Evolutionary conservation across 2,888 invertebrate species (phyloP), one percentile per base, ranked within the genome.

Genomic region (Cabera pusaria): DNA sequence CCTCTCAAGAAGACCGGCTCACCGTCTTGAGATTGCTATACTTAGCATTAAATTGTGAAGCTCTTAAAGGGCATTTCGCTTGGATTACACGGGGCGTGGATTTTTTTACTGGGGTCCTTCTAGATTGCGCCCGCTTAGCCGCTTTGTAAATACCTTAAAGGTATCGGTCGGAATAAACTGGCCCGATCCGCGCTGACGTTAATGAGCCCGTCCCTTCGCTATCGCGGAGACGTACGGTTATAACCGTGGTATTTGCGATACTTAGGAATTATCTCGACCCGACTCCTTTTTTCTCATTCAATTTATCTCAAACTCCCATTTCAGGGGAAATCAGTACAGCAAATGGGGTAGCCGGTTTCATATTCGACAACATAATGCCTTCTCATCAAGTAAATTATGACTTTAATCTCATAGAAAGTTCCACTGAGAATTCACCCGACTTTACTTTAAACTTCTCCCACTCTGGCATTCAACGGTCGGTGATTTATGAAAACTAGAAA

Each of bases 41-140:
- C 85, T 86, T 83, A 85, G 74, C 79, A 83, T 85, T 84, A 87
- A 86, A 86, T 86, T 80, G 80, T 79, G 70, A 70, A 74, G 72
- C 71, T 73, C 72, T 83, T 82, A 77, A 82, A 76, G 73, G 78
- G 72, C 66, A 73, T 82, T 82, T 71, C 65, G 47, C 63, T 57
- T 55, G 78, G 83, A 85, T 87, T 85, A 86, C 68, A 61, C 56
- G 54, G 63, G 67, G 62, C 56, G 62, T 56, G 62, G 61, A 59
- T 60, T 83, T 82, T 82, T 82, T 74, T 73, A 73, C 71, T 75
- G 71, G 63, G 55, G 57, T 47, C 60, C 63, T 61, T 58, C 74
- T 72, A 74, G 72, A 79, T 82, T 79, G 72, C 63, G 61, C 55
- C 61, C 71, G 74, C 71, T 83, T 74, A 77, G 73, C 75, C 29